Evolutionary conservation across 2,888 invertebrate genomes (phyloP).

Genomic region (Drosophila recens): DNA sequence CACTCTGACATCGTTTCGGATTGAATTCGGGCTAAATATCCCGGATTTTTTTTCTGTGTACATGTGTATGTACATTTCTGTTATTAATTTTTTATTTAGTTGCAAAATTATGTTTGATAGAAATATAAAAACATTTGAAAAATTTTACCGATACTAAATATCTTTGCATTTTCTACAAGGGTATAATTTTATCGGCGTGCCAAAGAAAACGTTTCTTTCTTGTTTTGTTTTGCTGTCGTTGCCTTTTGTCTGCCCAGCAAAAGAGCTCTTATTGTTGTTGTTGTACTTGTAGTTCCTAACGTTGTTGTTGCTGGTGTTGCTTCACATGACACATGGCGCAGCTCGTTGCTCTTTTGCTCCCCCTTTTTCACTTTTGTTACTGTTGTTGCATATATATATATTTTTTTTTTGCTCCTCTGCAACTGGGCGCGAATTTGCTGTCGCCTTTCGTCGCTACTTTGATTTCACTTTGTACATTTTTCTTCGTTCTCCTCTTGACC

Average conservation of each 20-base stretch:
- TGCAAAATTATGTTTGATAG: too few relatives aligned
- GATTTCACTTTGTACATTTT: constrained; percentile 57
- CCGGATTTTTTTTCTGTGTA: too few relatives aligned
- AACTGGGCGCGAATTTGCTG: constrained; percentile 42
- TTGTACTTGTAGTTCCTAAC: constrained; percentile 4
- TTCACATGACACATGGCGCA: constrained; percentile 40
- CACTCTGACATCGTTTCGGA: too few relatives aligned
- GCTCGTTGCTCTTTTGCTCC: constrained; percentile 34
- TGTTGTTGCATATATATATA: too few relatives aligned
- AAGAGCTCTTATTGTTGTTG: constrained; percentile 10
- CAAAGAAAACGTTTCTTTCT: neutral
- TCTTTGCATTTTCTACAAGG: neutral
- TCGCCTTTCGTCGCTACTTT: constrained; percentile 38
- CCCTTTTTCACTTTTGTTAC: constrained; percentile 3
- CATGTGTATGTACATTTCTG: too few relatives aligned
- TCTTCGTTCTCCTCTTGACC: constrained; percentile 3
- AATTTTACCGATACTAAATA: too few relatives aligned
- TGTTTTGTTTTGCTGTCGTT: constrained; percentile 13
- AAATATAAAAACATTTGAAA: too few relatives aligned
- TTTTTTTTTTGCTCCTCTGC: constrained; percentile 1
- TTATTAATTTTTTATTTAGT: too few relatives aligned
- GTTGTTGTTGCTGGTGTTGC: constrained; percentile 24
- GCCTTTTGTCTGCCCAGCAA: constrained; percentile 23
- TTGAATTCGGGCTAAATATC: too few relatives aligned
- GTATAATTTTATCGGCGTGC: neutral